These are phyloP conservation scores for Drosophila histrio DNA, from an alignment of 2,888 invertebrate genomes.

Conservation along the genomic window DNA sequence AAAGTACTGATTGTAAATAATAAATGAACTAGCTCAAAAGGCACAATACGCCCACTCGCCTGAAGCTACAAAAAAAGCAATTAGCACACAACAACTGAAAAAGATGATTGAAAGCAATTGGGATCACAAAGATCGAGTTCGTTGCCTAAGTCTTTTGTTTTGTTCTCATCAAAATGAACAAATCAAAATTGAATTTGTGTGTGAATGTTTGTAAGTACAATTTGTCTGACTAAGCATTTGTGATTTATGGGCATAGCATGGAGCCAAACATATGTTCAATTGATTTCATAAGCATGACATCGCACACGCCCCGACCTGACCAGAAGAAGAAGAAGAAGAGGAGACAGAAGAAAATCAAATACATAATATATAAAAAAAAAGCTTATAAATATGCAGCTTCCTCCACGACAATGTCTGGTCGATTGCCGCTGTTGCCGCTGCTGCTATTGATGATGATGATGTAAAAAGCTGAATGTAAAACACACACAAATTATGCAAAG, in stretches of 20 bases:
- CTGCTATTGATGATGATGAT: slow-evolving; percentile 50
- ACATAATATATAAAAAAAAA: slow-evolving; percentile 23
- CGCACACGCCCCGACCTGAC: slow-evolving; percentile 44
- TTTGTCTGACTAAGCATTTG: slow-evolving; percentile 66
- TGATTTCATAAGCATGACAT: slow-evolving; percentile 76
- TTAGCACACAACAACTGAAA: slow-evolving; percentile 18
- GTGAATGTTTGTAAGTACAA: slow-evolving; percentile 15
- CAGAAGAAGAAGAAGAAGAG: not conserved
- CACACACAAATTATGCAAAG: slow-evolving; percentile 72
- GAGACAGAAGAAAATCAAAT: slow-evolving; percentile 29
- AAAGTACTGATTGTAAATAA: not conserved
- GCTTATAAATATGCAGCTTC: slow-evolving; percentile 77
- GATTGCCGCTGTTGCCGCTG: slow-evolving; percentile 17
- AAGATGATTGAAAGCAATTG: slow-evolving; percentile 22
- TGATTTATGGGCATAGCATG: too few species aligned
- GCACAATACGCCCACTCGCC: not conserved
- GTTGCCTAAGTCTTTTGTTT: slow-evolving; percentile 72
- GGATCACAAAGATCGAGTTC: slow-evolving; percentile 44
- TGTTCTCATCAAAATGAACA: slow-evolving; percentile 54
- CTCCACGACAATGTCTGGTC: slow-evolving; percentile 60
- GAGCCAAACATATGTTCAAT: slow-evolving; percentile 69
- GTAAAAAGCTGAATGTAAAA: slow-evolving; percentile 63
- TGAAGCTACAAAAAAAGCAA: slow-evolving; percentile 6
- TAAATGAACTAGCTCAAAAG: slow-evolving; percentile 8
- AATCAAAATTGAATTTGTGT: slow-evolving; percentile 9